Evolutionary conservation across 2,888 invertebrate genomes (phyloP), one percentile per base, ranked within the genome.

Genomic region (Drosophila engyochracea): DNA sequence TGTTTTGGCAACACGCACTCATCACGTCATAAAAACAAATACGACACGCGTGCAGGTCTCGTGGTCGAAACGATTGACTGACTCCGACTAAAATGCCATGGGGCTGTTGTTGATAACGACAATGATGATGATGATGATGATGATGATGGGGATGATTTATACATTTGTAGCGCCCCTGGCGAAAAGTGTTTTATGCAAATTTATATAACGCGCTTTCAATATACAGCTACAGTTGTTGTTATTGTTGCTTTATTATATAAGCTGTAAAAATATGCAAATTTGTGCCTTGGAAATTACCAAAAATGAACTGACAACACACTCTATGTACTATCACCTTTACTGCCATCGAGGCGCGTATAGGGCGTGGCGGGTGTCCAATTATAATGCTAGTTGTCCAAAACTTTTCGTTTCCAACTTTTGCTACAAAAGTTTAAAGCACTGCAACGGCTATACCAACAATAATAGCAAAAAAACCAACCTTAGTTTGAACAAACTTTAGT

Each of bases 111-210:
- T 25, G 57, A 12, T 33, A 33, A 9, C 41, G 35, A 30, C 67
- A 57, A 55, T 35, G 70, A 58, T 62, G 74, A 54, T 53, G 74
- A 55, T 62, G 66, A 31, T 63, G 58, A 33, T 59, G 62, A 55
- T 63, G 31, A 28, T 62, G 47, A 33, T 60, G 68, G 59, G 58
- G 22, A 71, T 81, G 86, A 85, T 85, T 85, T 85, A 88, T 85
- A 73, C 82, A 82, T 85, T 81, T 62, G 74, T 54, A 82, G 70
- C 73, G 81, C 79, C 85, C 87, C 75, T 65, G 41, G 55, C 64
- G 66, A 57, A 64, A 71, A 80, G 73, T 72, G 82, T 63, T 76
- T 83, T 85, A 85, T 85, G 85, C 65, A 75, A 85, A 85, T 85
- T 74, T 54, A 33, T 55, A 54, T 69, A 76, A 74, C 79, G 74